Base-by-base conservation (phyloP, 2,888 invertebrate genomes). In the Melanotus villosus region DNA sequence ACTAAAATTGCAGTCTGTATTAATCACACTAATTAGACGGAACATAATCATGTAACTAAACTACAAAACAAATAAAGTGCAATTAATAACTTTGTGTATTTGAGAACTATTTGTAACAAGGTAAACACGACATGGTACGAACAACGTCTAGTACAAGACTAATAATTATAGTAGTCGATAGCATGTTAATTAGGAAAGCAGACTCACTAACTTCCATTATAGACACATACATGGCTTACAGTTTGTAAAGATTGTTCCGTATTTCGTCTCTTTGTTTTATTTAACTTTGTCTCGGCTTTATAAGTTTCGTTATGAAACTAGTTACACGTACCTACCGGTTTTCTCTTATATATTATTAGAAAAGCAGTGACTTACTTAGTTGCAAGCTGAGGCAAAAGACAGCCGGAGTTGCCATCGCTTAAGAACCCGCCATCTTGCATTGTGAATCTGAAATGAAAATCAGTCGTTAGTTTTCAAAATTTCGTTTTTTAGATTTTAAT, bases 371-470 rank as follows among this genome's bases (percentile, higher is more conserved):
- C 80, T 79, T 76, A 80, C 80, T 78, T 67, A 79, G 72, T 74
- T 79, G 79, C 57, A 79, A 76, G 68, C 77, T 79, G 69, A 81
- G 76, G 73, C 80, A 79, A 74, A 78, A 80, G 54, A 80, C 79
- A 70, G 80, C 79, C 68, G 80, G 78, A 65, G 81, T 80, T 75
- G 81, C 78, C 81, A 80, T 81, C 54, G 7, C 19, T 50, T 16
- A 62, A 23, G 45, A 52, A 16, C 59, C 58, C 34, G 43, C 45
- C 67, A 59, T 59, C 9, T 52, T 52, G n/a, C 56, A 36, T 38
- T 16, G 21, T 9, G 36, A 60, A 41, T 56, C 60, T 67, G 56
- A 3, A 67, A 66, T 2, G 14, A 30, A 57, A 21, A 56, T 32
- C 12, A 50, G 5, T 21, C n/a, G n/a, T n/a, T n/a, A n/a, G 16